phyloP scores from a whole-genome alignment of 2,797 vertebrate species.

The Xiphorhynchus erythropygius region DNA sequence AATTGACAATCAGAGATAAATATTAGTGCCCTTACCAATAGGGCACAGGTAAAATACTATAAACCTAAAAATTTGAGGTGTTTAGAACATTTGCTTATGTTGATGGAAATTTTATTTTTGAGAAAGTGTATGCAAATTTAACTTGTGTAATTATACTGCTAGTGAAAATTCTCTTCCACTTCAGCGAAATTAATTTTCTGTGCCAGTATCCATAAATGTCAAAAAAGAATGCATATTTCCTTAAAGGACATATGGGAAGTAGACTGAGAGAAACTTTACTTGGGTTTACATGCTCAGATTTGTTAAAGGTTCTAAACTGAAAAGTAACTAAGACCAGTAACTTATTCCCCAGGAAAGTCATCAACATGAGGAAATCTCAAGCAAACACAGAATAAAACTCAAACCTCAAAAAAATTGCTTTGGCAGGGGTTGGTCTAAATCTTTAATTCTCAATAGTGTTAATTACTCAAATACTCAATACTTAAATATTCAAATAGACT shows the following conservation, averaged over 20 bases:
- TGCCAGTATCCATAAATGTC: neutral
- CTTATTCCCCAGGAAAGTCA: neutral
- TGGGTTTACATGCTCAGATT: neutral
- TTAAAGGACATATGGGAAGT: neutral
- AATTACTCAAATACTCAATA: neutral
- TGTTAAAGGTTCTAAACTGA: neutral
- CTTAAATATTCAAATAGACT: neutral
- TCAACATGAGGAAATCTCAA: neutral
- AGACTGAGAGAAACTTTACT: neutral
- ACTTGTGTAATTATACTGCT: neutral
- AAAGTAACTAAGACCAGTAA: neutral
- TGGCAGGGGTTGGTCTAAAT: neutral
- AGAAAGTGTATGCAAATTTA: neutral
- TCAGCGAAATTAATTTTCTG: neutral
- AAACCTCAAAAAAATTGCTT: rapidly evolving
- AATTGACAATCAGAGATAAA: neutral
- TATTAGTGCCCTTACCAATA: neutral
- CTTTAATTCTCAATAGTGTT: neutral
- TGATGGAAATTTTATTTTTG: neutral
- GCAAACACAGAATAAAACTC: neutral
- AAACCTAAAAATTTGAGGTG: neutral
- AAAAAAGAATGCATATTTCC: neutral
- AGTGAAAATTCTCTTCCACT: neutral
- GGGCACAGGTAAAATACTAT: neutral
- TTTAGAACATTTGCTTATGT: neutral